phyloP scores from a whole-genome alignment of 2,797 vertebrate genomes.

The Macroramphosus scolopax region DNA sequence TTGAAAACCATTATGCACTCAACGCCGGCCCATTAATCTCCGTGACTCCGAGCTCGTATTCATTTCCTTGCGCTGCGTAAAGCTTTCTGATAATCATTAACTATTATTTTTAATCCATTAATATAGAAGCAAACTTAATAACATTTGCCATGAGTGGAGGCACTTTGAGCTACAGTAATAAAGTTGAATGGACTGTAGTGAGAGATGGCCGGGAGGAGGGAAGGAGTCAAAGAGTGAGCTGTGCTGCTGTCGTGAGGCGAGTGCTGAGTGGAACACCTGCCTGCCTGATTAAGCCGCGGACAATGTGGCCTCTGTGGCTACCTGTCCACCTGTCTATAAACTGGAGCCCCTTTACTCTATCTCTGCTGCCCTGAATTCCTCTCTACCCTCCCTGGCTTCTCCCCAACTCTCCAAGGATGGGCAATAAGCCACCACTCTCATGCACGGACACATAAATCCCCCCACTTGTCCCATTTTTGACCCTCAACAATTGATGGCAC shows the following conservation, averaged over 20 bases:
- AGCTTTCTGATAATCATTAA: no score
- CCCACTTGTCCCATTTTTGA: no score
- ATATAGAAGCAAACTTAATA: conserved; percentile 48
- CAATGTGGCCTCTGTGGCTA: conserved; percentile 74
- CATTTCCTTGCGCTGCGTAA: no score
- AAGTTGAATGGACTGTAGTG: conserved; percentile 7
- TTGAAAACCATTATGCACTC: conserved; percentile 44
- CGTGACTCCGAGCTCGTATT: no score
- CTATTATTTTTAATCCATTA: conserved; percentile 41
- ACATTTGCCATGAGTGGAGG: conserved; percentile 36
- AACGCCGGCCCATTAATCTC: conserved; percentile 42
- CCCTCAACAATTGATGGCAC: no score
- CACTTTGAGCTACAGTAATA: conserved; percentile 25
- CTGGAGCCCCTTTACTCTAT: conserved; percentile 52
- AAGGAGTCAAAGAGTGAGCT: conserved; percentile 42
- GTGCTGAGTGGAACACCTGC: conserved; percentile 72
- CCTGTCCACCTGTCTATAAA: conserved; percentile 76
- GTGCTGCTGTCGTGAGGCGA: conserved; percentile 48
- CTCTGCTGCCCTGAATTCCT: conserved; percentile 69
- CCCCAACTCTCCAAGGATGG: conserved; percentile 44
- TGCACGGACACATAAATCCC: neutral
- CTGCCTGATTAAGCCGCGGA: conserved; percentile 66
- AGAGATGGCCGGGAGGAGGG: conserved; percentile 27
- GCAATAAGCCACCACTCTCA: conserved; percentile 41
- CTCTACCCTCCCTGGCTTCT: conserved; percentile 38